phyloP scores from a whole-genome alignment of 2,888 invertebrate genomes.

The Tridacna crocea region DNA sequence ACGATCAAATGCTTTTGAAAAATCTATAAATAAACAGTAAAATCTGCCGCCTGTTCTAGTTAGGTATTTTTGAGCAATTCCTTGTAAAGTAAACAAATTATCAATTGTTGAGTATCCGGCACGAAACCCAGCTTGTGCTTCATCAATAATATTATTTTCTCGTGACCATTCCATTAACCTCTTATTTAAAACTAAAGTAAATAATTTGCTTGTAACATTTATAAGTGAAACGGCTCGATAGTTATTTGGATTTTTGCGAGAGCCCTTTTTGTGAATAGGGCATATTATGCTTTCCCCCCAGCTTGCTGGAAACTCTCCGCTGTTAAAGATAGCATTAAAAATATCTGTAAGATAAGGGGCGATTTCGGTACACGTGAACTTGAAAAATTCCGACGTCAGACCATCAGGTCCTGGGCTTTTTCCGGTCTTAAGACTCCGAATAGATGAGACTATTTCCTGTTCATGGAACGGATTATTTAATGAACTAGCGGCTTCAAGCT shows the following conservation, averaged over 20 bases:
- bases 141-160: constrained; percentile 8
- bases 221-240: constrained; percentile 10
- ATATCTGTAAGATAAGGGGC: not conserved
- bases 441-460: constrained; percentile 7
- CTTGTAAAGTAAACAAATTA: constrained; percentile 7
- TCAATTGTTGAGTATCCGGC: constrained; percentile 8
- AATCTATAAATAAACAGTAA: constrained; percentile 12
- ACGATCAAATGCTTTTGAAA: constrained; percentile 10
- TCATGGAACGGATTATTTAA: constrained; percentile 1
- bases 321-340: constrained; percentile 8
- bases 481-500: not conserved
- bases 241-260: constrained; percentile 6
- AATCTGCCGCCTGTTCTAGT: not conserved
- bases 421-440: not conserved
- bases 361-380: not conserved
- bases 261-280: constrained; percentile 4
- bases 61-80: not conserved
- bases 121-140: constrained; percentile 6
- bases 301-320: not conserved
- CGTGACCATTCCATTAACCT: not conserved
- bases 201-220: constrained; percentile 8
- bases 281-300: constrained; percentile 12
- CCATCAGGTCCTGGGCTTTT: constrained; percentile 19
- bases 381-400: constrained; percentile 12
- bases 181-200: not conserved